Base-by-base conservation (phyloP, 35 echinoderm and acorn worm genomes). In the Chiridota heheva region DNA sequence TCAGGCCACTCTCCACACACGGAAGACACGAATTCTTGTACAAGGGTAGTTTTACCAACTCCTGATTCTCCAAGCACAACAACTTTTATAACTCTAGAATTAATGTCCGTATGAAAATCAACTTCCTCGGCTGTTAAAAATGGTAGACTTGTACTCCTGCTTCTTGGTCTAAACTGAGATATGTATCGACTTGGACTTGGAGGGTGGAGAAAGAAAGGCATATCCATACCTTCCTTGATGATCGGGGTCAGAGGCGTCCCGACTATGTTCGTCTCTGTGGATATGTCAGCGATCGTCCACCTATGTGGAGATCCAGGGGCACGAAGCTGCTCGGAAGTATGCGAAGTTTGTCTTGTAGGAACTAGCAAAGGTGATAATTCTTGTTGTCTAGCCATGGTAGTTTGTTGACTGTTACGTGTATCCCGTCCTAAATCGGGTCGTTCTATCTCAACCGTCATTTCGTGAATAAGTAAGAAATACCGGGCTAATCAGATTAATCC, bases 1-100 rank as follows among this genome's bases (percentile, higher is more conserved):
- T 89, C 86, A 15, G 67, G 57, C 77, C 79, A 70, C 34, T 89
- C 86, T 34, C 27, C 51, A 40, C 39, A 66, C 47, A 89, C 49
- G 13, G 42, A 53, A 0, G 86, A 89, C 28, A 81, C n/a, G 69
- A 89, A 89, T 57, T 89, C 67, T 42, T 72, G 65, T 40, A 89
- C 67, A 36, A 89, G 49, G 2, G 86, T 62, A 8, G 86, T 63
- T 58, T 89, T 89, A 2, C 86, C 86, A 41, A 89, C 86, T 7
- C 86, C 86, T 31, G 86, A 5, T 20, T 69, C 58, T 12, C 86
- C 86, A 1, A 89, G 69, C 0, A 89, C 42, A 0, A 89, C 86
- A 20, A 89, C 86, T 39, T 34, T 89, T 16, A 81, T 36, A 16
- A 63, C 58, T 44, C 44, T 49, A 1, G 51, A 46, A 18, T 72